phyloP scores from a whole-genome alignment of 2,888 invertebrate species.

The Calameuta pallipes region DNA sequence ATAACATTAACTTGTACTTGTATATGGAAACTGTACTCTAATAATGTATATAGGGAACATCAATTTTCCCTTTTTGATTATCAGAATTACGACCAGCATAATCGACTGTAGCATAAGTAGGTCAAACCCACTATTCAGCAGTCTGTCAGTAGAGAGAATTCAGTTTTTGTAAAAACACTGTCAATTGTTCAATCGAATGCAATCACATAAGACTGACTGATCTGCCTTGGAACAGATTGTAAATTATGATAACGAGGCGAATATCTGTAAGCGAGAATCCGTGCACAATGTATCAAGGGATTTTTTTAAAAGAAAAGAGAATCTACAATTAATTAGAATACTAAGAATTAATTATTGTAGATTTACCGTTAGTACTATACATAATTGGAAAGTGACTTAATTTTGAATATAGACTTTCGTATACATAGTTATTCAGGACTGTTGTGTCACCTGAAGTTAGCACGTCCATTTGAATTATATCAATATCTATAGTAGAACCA shows the following conservation, averaged over 20 bases:
- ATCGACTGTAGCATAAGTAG: slow-evolving; percentile 8
- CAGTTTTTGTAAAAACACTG: background rate
- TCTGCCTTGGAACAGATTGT: slow-evolving; percentile 45
- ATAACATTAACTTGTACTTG: background rate
- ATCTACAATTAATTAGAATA: background rate
- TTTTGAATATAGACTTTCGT: background rate
- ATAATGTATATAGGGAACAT: slow-evolving; percentile 22
- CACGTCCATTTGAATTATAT: background rate
- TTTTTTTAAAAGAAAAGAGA: background rate
- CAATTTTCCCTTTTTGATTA: background rate
- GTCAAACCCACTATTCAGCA: background rate
- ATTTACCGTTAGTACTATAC: background rate
- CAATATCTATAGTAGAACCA: background rate
- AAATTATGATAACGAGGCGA: background rate
- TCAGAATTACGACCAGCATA: slow-evolving; percentile 14
- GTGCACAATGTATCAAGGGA: background rate
- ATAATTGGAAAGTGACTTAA: background rate
- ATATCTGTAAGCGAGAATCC: background rate
- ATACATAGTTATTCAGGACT: background rate
- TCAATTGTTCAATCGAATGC: slow-evolving; percentile 1
- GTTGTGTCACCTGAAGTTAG: background rate
- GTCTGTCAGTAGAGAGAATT: slow-evolving; percentile 7
- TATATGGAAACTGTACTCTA: background rate
- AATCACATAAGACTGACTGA: slow-evolving; percentile 55
- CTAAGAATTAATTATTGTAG: no score